These are phyloP conservation scores for Philhelius pedissequus DNA, from an alignment of 2,888 invertebrate genomes.

Conservation along the genomic window DNA sequence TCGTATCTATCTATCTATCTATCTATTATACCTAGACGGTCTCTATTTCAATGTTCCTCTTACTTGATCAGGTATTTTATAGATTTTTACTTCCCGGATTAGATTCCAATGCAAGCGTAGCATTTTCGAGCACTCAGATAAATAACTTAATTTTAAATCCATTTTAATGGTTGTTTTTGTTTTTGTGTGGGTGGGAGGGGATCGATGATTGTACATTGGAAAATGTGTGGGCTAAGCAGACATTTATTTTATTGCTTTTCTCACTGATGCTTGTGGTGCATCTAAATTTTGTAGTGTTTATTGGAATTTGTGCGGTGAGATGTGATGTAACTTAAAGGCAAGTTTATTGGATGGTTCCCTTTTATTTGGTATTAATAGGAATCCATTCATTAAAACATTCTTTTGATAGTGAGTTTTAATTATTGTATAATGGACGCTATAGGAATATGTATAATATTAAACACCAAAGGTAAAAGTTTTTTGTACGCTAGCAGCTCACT, in stretches of 20 bases:
- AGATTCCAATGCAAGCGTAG: not conserved
- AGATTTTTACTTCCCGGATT: constrained; percentile 7
- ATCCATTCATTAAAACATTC: constrained; percentile 27
- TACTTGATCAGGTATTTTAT: constrained; percentile 30
- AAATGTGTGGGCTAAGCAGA: constrained; percentile 22
- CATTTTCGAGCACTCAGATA: constrained; percentile 3
- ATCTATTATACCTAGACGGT: no score
- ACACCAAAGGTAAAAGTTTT: not conserved
- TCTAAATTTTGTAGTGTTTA: not conserved
- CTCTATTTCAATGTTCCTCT: not conserved
- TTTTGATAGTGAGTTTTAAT: not conserved
- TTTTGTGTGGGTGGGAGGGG: constrained; percentile 21
- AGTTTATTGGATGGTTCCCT: constrained; percentile 22
- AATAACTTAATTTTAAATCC: constrained; percentile 34
- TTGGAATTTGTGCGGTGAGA: constrained; percentile 32
- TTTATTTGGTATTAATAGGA: constrained; percentile 46
- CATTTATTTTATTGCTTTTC: constrained; percentile 27
- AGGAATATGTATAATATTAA: not conserved
- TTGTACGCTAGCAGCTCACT: no score
- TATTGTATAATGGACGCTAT: not conserved
- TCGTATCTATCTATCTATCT: not conserved
- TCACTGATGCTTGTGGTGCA: constrained; percentile 12
- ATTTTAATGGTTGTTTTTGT: constrained; percentile 32
- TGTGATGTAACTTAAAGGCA: not conserved
- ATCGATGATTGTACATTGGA: not conserved